Conservation (phyloP, 1,140 invertebrate genomes). For the Drosophila sp. region DNA sequence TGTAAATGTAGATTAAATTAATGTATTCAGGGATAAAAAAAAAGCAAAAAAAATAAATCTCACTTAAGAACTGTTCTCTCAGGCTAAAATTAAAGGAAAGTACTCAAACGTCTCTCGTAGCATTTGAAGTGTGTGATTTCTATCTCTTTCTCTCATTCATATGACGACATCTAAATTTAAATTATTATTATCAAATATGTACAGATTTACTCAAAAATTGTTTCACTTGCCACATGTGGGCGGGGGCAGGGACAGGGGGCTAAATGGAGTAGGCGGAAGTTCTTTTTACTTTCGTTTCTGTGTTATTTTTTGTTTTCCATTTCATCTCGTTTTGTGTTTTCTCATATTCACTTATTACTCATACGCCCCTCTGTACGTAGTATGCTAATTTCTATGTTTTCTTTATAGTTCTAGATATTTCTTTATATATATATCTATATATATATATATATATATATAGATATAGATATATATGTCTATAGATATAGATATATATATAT, state of each 20-base stretch:
- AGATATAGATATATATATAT: background rate
- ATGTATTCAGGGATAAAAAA: conserved; percentile 3
- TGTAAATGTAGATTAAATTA: conserved; percentile 10
- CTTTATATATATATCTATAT: background rate
- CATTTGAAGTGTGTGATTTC: conserved; percentile 13
- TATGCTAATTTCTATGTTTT: conserved; percentile 10
- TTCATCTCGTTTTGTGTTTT: background rate
- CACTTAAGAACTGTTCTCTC: conserved; percentile 16
- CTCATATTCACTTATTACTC: conserved; percentile 3
- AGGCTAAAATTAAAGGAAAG: conserved; percentile 19
- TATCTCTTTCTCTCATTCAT: conserved; percentile 12
- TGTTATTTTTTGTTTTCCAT: background rate
- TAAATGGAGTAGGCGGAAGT: background rate
- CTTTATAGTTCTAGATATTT: conserved; percentile 10
- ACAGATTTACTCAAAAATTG: background rate
- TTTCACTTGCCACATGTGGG: background rate
- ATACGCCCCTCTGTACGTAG: conserved; percentile 7
- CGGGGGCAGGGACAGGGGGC: background rate
- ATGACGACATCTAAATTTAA: conserved; percentile 9
- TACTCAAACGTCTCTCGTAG: conserved; percentile 6
- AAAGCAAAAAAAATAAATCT: background rate
- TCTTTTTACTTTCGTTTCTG: background rate
- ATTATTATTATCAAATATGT: conserved; percentile 10
- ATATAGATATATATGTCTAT: too few relatives aligned
- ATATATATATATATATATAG: background rate